A percentile compares a stretch with the other conserved stretches of the same genome.
phyloP scores from a whole-genome alignment of 2,113 vertebrate species.

The Cephalopholis sonnerati region DNA sequence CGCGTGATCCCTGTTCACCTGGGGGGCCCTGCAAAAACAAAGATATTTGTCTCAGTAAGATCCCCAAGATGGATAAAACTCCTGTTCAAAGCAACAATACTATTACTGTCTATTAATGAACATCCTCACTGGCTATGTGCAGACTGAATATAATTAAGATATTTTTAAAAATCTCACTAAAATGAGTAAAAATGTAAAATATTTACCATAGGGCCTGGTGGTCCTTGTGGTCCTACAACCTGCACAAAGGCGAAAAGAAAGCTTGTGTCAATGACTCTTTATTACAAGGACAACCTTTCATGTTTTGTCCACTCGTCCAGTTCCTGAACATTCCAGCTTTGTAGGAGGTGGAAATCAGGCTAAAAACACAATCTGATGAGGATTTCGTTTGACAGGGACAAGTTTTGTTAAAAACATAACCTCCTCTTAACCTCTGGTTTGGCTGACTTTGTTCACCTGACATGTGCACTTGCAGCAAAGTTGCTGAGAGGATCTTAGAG shows the following conservation, averaged over 20 bases:
- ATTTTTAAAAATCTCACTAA: background rate
- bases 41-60: conserved; percentile 33
- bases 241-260: conserved; percentile 66
- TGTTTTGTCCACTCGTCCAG: background rate
- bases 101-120: background rate
- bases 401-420: conserved; percentile 56
- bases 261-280: background rate
- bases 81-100: background rate
- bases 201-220: conserved; percentile 92
- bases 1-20: conserved; percentile 92
- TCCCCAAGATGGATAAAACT: background rate
- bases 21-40: conserved; percentile 87
- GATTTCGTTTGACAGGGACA: conserved; percentile 61
- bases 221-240: conserved; percentile 94
- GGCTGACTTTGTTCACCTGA: conserved; percentile 59
- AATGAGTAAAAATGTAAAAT: background rate
- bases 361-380: conserved; percentile 40
- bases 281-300: conserved; percentile 3
- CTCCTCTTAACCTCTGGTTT: conserved; percentile 66
- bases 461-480: conserved; percentile 49
- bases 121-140: background rate
- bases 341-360: conserved; percentile 16
- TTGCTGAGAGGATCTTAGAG: conserved; percentile 67
- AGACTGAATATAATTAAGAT: background rate
- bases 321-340: conserved; percentile 58